These are phyloP conservation scores for Noctua fimbriata DNA, from an alignment of 2,888 invertebrate species.

Conservation along the genomic window DNA sequence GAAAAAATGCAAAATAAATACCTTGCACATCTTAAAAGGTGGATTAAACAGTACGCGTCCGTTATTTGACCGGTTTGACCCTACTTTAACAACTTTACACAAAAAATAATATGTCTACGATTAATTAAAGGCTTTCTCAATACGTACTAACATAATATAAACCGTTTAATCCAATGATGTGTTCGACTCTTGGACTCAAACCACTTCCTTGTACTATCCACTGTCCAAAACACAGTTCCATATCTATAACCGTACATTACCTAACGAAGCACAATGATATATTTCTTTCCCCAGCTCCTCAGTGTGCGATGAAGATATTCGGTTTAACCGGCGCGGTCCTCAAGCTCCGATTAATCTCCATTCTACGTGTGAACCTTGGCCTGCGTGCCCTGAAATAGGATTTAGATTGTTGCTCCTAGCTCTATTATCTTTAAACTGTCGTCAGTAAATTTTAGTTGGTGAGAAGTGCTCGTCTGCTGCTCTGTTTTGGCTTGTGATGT, in stretches of 20 bases:
- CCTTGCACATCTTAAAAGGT: not conserved
- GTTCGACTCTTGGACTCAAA: not conserved
- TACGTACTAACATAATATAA: not conserved
- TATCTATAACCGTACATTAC: not conserved
- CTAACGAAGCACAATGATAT: constrained; percentile 26
- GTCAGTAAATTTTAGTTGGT: constrained; percentile 20
- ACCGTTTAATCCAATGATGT: not conserved
- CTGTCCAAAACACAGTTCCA: not conserved
- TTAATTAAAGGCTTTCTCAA: not conserved
- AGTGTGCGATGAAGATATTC: constrained; percentile 53
- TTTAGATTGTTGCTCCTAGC: constrained; percentile 60
- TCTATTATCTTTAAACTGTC: constrained; percentile 60
- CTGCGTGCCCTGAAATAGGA: constrained; percentile 55
- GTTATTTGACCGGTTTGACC: not conserved
- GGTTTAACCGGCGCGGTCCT: constrained; percentile 51
- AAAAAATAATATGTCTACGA: not conserved
- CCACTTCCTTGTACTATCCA: not conserved
- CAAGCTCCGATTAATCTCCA: constrained; percentile 66
- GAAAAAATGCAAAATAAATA: not conserved
- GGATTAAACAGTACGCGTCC: not conserved
- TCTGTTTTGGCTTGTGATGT: constrained; percentile 12
- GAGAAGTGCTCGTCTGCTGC: constrained; percentile 8
- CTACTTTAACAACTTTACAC: not conserved
- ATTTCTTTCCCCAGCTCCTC: constrained; percentile 25
- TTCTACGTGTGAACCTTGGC: constrained; percentile 59